phyloP scores from a whole-genome alignment of 2,888 invertebrate genomes.

The Oxyteleia sp. region DNA sequence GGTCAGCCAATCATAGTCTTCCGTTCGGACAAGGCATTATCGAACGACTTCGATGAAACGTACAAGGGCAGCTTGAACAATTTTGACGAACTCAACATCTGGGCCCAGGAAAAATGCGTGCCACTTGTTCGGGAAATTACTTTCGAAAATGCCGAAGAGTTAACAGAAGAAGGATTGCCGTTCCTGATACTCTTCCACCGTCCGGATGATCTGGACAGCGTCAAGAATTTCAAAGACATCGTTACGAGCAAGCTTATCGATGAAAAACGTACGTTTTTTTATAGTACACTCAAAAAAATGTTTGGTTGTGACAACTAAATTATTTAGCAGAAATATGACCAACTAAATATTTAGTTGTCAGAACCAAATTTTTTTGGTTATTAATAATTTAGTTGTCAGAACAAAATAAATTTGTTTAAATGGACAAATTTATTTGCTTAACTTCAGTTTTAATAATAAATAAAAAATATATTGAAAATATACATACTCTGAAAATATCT shows the following conservation, averaged over 20 bases:
- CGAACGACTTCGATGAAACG: slow-evolving; percentile 94
- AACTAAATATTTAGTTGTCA: no score
- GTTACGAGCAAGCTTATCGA: slow-evolving; percentile 92
- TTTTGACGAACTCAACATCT: slow-evolving; percentile 95
- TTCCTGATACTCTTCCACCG: slow-evolving; percentile 98
- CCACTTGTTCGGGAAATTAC: slow-evolving; percentile 99
- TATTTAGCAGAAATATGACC: no score
- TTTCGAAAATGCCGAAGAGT: slow-evolving; percentile 99
- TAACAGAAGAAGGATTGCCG: slow-evolving; percentile 99
- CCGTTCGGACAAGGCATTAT: slow-evolving; percentile 93
- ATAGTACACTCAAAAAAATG: no score
- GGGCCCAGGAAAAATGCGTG: slow-evolving; percentile 97
- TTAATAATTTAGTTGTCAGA: no score
- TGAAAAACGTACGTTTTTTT: slow-evolving; percentile 97
- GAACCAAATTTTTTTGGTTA: no score
- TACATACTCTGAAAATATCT: no score
- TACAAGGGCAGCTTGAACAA: slow-evolving; percentile 92
- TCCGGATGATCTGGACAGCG: slow-evolving; percentile 93
- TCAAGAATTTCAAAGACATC: slow-evolving; percentile 95
- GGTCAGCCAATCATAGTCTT: slow-evolving; percentile 95
- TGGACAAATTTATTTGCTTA: no score
- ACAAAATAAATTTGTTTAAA: no score
- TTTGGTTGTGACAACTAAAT: no score
- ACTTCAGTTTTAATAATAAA: no score
- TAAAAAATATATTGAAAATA: no score